These are phyloP conservation scores for Corapipo altera DNA, from an alignment of 2,113 vertebrate species.

Conservation along the genomic window DNA sequence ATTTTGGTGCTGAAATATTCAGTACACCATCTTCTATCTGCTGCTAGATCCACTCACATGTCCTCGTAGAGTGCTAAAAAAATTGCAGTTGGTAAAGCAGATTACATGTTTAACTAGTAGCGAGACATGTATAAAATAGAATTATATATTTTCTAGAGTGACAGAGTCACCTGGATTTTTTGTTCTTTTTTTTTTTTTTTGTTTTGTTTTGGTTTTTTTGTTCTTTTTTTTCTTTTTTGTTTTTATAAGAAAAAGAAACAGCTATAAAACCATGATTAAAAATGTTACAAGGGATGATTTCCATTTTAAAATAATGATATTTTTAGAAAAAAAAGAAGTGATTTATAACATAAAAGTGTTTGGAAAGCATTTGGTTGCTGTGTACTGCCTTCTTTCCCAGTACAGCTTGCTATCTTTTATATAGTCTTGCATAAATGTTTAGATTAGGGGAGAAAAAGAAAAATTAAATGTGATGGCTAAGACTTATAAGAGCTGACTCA, in stretches of 20 bases:
- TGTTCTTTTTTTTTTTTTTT: not conserved
- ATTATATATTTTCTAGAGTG: constrained; percentile 38
- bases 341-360: constrained; percentile 17
- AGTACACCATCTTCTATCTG: constrained; percentile 53
- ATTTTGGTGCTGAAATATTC: constrained; percentile 67
- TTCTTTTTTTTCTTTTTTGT: not conserved
- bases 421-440: constrained; percentile 71
- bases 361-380: constrained; percentile 59
- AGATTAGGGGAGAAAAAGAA: constrained; percentile 58
- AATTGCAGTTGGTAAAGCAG: constrained; percentile 67
- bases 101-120: constrained; percentile 63
- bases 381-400: constrained; percentile 47
- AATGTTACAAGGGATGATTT: constrained; percentile 49
- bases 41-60: constrained; percentile 24
- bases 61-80: constrained; percentile 55
- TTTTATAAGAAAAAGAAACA: constrained; percentile 67
- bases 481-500: constrained; percentile 69
- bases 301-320: constrained; percentile 44
- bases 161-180: constrained; percentile 28
- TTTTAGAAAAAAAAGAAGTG: constrained; percentile 17
- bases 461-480: constrained; percentile 64
- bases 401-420: constrained; percentile 54
- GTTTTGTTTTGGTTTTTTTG: not conserved
- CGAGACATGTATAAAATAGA: constrained; percentile 67
- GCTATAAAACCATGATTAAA: constrained; percentile 71